Percentiles rank a stretch among this genome's conserved stretches.
phyloP scores from a whole-genome alignment of 2,113 vertebrate species.

The Geococcyx californianus region DNA sequence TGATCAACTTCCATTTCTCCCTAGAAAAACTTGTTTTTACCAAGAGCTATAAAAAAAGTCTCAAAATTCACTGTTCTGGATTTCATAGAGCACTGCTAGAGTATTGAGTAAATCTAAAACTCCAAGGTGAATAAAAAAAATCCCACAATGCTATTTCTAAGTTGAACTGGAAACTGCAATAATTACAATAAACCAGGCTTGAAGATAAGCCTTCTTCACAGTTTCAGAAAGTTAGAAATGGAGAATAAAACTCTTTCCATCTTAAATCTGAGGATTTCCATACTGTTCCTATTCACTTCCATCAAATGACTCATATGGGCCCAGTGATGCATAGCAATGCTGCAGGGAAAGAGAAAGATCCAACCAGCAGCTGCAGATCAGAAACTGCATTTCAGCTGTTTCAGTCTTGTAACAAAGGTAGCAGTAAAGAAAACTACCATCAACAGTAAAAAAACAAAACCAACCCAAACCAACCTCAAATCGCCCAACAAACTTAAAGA shows the following conservation, averaged over 20 bases:
- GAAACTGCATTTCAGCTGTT: neutral
- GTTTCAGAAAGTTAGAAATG: neutral
- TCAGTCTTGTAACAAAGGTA: neutral
- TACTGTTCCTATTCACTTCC: neutral
- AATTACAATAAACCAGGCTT: neutral
- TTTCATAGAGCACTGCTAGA: neutral
- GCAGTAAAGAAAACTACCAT: neutral
- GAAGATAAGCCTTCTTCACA: neutral
- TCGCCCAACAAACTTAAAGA: neutral
- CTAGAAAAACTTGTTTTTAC: too few relatives aligned
- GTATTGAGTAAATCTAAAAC: neutral
- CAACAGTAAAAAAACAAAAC: neutral
- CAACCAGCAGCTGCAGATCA: neutral
- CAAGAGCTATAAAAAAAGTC: too few relatives aligned
- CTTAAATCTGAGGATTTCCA: neutral
- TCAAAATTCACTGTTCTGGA: neutral
- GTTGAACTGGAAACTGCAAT: neutral
- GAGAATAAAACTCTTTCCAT: neutral
- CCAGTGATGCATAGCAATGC: neutral
- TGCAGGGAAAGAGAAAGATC: neutral
- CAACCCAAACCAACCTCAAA: neutral
- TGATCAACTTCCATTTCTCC: neutral
- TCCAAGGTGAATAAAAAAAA: neutral
- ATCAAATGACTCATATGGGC: neutral
- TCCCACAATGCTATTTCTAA: neutral